A percentile compares a stretch with the other conserved stretches of the same genome.
These are phyloP conservation scores for Porites cylindrica DNA, from an alignment of 92 coral and sea anemone species.

Conservation along the genomic window DNA sequence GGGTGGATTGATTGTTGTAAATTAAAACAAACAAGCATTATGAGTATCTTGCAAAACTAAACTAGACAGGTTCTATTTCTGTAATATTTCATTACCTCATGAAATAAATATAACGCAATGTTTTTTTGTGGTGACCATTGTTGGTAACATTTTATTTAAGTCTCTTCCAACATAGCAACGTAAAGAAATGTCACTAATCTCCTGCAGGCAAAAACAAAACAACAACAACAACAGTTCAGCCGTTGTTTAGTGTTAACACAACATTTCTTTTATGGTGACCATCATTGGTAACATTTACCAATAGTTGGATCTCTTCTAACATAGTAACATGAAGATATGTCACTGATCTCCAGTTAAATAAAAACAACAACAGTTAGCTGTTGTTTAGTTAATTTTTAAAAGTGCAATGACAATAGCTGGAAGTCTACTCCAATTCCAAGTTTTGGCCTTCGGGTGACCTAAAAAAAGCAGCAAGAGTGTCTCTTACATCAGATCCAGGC, in stretches of 20 bases:
- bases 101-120: conserved; percentile 39
- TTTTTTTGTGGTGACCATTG: conserved; percentile 41
- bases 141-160: conserved; percentile 21
- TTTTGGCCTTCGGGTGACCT: conserved; percentile 42
- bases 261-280: not conserved
- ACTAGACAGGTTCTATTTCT: conserved; percentile 7
- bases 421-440: conserved; percentile 41
- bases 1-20: conserved; percentile 20
- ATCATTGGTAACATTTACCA: not conserved
- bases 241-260: conserved; percentile 20
- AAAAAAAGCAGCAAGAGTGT: conserved; percentile 46
- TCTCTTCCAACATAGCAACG: conserved; percentile 34
- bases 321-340: not conserved
- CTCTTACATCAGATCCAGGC: conserved; percentile 47
- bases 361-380: not conserved
- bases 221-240: conserved; percentile 32
- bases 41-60: conserved; percentile 32
- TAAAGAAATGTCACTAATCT: conserved; percentile 31
- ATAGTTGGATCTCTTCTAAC: not conserved
- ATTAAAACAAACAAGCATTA: conserved; percentile 39
- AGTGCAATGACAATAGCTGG: not conserved
- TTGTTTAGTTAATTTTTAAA: too few species aligned
- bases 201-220: not conserved
- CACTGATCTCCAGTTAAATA: conserved; percentile 8
- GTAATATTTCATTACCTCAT: conserved; percentile 12